These are phyloP conservation scores for Pteropus rufus DNA, from an alignment of 2,797 vertebrate genomes.

Conservation along the genomic window DNA sequence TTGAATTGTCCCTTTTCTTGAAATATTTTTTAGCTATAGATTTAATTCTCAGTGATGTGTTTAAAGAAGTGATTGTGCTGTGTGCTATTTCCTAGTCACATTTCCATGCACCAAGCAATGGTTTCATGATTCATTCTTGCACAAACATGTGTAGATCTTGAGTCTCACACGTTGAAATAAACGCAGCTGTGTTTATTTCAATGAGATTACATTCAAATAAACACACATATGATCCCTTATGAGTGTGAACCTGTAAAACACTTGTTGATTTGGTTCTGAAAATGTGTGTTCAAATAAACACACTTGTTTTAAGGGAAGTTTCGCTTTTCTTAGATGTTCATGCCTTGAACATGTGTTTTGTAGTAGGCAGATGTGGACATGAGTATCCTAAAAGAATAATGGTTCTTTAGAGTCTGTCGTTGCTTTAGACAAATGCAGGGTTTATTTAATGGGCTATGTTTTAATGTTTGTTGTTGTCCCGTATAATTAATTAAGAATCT, in stretches of 20 bases:
- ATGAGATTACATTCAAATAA: slow-evolving; percentile 74
- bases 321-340: slow-evolving; percentile 53
- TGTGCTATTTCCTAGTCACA: slow-evolving; percentile 19
- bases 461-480: slow-evolving; percentile 21
- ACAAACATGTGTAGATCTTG: slow-evolving; percentile 68
- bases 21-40: neutral
- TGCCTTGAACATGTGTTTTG: slow-evolving; percentile 62
- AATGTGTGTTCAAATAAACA: slow-evolving; percentile 78
- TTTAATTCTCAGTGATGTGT: slow-evolving; percentile 12
- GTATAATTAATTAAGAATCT: neutral
- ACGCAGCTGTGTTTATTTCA: slow-evolving; percentile 78
- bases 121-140: slow-evolving; percentile 61
- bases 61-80: slow-evolving; percentile 18
- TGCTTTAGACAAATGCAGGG: slow-evolving; percentile 36
- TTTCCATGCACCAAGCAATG: slow-evolving; percentile 30
- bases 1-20: slow-evolving; percentile 3
- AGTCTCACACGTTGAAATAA: slow-evolving; percentile 70
- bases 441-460: slow-evolving; percentile 5
- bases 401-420: slow-evolving; percentile 32
- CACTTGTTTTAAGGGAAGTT: slow-evolving; percentile 73
- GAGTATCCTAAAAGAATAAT: slow-evolving; percentile 50
- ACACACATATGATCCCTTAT: slow-evolving; percentile 74
- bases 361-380: slow-evolving; percentile 55
- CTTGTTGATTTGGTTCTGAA: slow-evolving; percentile 78
- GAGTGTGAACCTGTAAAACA: slow-evolving; percentile 70